Conservation (phyloP, 2,797 vertebrate species). For the Picus viridis region DNA sequence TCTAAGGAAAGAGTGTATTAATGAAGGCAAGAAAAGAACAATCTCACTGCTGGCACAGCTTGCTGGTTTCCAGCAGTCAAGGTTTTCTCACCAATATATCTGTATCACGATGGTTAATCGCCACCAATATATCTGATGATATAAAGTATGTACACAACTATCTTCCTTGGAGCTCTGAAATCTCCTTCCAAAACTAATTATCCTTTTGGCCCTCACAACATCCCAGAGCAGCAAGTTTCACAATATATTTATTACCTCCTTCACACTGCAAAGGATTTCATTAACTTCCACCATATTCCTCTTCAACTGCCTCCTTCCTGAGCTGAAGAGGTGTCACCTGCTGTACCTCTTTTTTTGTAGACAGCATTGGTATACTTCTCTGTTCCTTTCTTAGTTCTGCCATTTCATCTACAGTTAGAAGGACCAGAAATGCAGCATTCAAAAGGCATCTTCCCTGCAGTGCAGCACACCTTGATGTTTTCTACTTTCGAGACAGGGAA, state of each 20-base stretch:
- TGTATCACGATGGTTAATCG: background rate
- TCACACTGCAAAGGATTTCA: background rate
- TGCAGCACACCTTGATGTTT: background rate
- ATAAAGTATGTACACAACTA: background rate
- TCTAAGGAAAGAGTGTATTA: background rate
- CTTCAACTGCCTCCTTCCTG: background rate
- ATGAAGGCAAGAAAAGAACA: background rate
- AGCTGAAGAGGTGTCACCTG: background rate
- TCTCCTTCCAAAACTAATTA: slow-evolving; percentile 30
- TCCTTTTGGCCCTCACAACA: background rate
- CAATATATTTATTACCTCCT: background rate
- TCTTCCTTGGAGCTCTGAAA: background rate
- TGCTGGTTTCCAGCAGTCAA: background rate
- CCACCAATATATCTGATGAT: background rate
- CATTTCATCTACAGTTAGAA: background rate
- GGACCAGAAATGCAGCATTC: background rate
- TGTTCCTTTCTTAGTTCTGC: background rate
- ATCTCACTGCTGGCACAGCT: background rate
- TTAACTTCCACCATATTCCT: background rate
- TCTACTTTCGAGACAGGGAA: background rate
- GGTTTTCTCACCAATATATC: background rate
- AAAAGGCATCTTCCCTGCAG: background rate
- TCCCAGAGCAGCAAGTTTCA: background rate
- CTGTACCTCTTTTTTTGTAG: background rate
- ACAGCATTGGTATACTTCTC: fast-evolving